These are phyloP conservation scores for Chionodraco myersi DNA, from an alignment of 2,113 vertebrate species.

Conservation along the genomic window DNA sequence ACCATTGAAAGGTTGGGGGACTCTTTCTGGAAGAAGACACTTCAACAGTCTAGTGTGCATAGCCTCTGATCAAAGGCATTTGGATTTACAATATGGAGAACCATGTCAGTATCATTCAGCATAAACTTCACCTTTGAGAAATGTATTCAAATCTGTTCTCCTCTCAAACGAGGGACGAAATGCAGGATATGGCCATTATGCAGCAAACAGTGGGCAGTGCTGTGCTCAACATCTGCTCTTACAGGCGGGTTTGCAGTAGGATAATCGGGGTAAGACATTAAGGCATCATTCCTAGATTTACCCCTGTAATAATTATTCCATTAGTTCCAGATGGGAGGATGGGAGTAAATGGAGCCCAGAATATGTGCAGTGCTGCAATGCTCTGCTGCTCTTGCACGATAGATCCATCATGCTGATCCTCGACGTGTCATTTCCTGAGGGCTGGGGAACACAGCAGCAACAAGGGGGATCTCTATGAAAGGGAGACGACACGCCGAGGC, in stretches of 20 bases:
- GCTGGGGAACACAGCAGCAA: constrained; percentile 57
- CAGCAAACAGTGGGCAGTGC: constrained; percentile 23
- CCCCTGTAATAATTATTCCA: constrained; percentile 53
- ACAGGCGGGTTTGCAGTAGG: not conserved
- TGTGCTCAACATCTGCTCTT: not conserved
- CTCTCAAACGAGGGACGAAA: constrained; percentile 15
- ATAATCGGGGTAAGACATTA: constrained; percentile 17
- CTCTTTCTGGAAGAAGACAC: not conserved
- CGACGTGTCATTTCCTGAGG: constrained; percentile 71
- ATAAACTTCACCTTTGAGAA: constrained; percentile 30
- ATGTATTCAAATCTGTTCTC: constrained; percentile 42
- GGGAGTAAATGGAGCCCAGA: constrained; percentile 49
- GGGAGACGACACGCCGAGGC: constrained; percentile 47
- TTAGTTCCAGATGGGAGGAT: constrained; percentile 59
- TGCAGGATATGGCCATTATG: constrained; percentile 14
- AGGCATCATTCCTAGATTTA: constrained; percentile 28
- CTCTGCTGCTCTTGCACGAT: constrained; percentile 55
- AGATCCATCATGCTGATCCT: constrained; percentile 66
- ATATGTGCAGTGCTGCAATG: constrained; percentile 49
- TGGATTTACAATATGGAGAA: constrained; percentile 29
- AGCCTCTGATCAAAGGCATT: constrained; percentile 25
- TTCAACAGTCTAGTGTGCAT: constrained; percentile 1
- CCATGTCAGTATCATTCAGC: constrained; percentile 45
- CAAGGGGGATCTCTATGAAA: constrained; percentile 58
- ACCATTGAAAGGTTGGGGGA: constrained; percentile 9